Evolutionary conservation across 92 coral and sea anemone species (phyloP), one percentile per base, ranked within the genome.

Genomic region (Virgularia gustaviana): DNA sequence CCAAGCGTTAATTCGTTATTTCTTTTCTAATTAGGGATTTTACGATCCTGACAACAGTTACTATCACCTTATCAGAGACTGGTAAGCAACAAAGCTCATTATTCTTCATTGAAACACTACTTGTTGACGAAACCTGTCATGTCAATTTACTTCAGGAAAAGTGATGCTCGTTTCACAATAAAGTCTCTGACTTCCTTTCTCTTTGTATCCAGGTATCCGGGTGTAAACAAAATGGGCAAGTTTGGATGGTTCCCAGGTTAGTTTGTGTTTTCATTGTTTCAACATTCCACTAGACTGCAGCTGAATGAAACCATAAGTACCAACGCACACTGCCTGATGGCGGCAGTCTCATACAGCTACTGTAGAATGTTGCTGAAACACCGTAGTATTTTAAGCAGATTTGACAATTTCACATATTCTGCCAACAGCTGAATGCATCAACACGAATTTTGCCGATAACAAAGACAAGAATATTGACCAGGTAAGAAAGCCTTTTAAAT

Each of bases 221-320:
- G 98, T 30, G 83, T 92, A 41, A 83, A 87, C 65, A 89, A 80
- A 59, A 68, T 68, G 75, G 98, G 98, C 29, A 87, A 85, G 76
- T 89, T 92, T 78, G 98, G 98, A 0, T 92, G 98, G 98, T 92
- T 92, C 83, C 98, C 98, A 49, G 96, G 96, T 90, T 34, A 43
- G 81, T 63, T 22, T 64, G 35, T 1, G 18, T 37, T 45, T 22
- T 4, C 22, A 61, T 33, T 42, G 51, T 66, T 58, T 9, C 47
- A 85, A 89, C 87, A 56, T 90, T 79, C 20, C 85, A 89, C 85
- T 89, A 87, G 16, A 88, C 88, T 47, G 96, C 90, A 32, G 64
- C 91, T 65, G 96, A 89, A n/a, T 13, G 65, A 23, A 56, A 36
- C 9, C 49, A 57, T 22, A 49, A 80, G 47, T 71, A n/a, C n/a